Conservation (phyloP, 2,888 invertebrate species). For the Hydriomena furcata region DNA sequence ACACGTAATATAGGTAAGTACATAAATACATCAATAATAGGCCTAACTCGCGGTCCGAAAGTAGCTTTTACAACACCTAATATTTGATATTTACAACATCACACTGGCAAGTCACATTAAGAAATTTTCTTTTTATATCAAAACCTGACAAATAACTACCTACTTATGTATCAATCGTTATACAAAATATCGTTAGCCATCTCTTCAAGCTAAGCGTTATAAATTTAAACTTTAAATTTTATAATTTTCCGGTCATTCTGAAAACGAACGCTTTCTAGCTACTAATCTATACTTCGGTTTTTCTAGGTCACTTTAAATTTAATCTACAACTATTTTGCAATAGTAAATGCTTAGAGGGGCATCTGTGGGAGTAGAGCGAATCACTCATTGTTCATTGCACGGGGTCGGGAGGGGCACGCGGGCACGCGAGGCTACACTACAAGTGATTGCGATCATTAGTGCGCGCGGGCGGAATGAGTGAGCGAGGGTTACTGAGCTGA, state of each 20-base stretch:
- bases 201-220: constrained; percentile 68
- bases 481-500: constrained; percentile 59
- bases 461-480: constrained; percentile 50
- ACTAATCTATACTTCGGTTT: constrained; percentile 65
- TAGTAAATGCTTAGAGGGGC: constrained; percentile 73
- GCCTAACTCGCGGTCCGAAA: constrained; percentile 49
- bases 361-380: constrained; percentile 52
- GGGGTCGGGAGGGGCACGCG: constrained; percentile 35
- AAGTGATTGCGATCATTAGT: constrained; percentile 39
- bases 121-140: constrained; percentile 72
- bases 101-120: constrained; percentile 80
- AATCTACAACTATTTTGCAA: constrained; percentile 58
- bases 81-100: constrained; percentile 73
- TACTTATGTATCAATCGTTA: constrained; percentile 69
- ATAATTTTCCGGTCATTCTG: constrained; percentile 48
- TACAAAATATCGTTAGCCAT: constrained; percentile 78
- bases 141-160: constrained; percentile 74
- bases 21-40: constrained; percentile 48
- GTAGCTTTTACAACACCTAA: constrained; percentile 51
- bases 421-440: constrained; percentile 9
- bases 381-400: constrained; percentile 36
- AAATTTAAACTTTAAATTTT: constrained; percentile 54
- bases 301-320: constrained; percentile 63
- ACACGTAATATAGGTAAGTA: constrained; percentile 58
- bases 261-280: constrained; percentile 64